Evolutionary conservation across 1,140 invertebrate species (phyloP).

Genomic region (Danaus plexippus): DNA sequence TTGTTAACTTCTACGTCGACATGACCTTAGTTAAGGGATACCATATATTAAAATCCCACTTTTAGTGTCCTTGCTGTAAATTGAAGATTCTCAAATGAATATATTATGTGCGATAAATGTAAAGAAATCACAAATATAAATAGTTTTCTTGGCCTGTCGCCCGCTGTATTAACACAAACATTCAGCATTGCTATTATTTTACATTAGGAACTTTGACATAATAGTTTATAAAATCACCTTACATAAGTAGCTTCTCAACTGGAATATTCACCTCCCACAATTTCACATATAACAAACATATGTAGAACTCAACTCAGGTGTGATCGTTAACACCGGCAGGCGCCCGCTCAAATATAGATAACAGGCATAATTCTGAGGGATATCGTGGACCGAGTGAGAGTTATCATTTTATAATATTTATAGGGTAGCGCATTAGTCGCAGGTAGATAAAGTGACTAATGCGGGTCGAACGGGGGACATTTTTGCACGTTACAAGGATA

Average conservation of each 20-base stretch:
- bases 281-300: constrained; percentile 2
- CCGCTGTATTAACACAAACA: no score
- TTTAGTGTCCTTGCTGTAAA: no score
- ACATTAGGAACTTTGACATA: no score
- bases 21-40: background rate
- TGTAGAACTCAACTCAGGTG: constrained; percentile 6
- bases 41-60: no score
- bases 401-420: constrained; percentile 44
- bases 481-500: constrained; percentile 37
- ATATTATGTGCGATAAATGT: no score
- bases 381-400: constrained; percentile 23
- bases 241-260: no score
- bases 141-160: no score
- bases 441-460: constrained; percentile 49
- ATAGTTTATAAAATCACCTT: no score
- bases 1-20: constrained; percentile 9
- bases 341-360: constrained; percentile 11
- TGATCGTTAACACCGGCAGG: constrained; percentile 8
- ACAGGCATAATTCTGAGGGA: constrained; percentile 21
- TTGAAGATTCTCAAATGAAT: no score
- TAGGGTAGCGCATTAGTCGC: constrained; percentile 31
- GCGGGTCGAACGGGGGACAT: constrained; percentile 35
- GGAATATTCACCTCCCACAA: background rate
- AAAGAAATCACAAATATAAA: no score
- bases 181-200: no score